Percentiles rank a stretch among this genome's conserved stretches.
These are phyloP conservation scores for Reinhardtius hippoglossoides DNA, from an alignment of 2,113 vertebrate species.

Conservation along the genomic window DNA sequence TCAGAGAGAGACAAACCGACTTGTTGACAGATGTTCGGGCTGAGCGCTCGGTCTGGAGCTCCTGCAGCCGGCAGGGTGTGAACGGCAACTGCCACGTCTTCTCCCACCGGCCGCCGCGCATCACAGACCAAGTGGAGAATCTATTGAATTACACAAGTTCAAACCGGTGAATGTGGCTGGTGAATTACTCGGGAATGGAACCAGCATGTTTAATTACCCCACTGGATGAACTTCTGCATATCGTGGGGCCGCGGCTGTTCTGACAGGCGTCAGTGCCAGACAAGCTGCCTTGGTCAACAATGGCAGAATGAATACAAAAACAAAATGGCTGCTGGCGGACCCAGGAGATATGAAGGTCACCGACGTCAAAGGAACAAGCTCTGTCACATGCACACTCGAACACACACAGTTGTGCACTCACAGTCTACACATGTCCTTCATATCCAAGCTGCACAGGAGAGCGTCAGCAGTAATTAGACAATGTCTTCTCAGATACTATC, in stretches of 20 bases:
- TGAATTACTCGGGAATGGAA: constrained; percentile 16
- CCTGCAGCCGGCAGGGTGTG: constrained; percentile 29
- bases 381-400: background rate
- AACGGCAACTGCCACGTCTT: constrained; percentile 26
- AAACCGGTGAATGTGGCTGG: background rate
- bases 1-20: constrained; percentile 8
- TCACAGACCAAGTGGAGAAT: constrained; percentile 23
- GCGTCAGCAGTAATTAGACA: constrained; percentile 21
- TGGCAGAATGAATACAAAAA: constrained; percentile 83
- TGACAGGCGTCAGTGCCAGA: constrained; percentile 67
- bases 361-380: constrained; percentile 45
- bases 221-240: background rate
- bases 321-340: constrained; percentile 71
- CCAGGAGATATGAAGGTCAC: constrained; percentile 78
- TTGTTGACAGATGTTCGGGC: constrained; percentile 55
- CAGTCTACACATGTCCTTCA: too few relatives aligned
- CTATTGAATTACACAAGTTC: background rate
- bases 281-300: constrained; percentile 72
- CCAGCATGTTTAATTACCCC: constrained; percentile 2
- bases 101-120: constrained; percentile 4
- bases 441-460: background rate
- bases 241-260: constrained; percentile 51
- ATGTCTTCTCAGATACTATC: background rate
- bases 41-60: constrained; percentile 26
- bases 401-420: background rate